Evolutionary conservation across 2,888 invertebrate genomes (phyloP).

Genomic region (Machimus atricapillus): DNA sequence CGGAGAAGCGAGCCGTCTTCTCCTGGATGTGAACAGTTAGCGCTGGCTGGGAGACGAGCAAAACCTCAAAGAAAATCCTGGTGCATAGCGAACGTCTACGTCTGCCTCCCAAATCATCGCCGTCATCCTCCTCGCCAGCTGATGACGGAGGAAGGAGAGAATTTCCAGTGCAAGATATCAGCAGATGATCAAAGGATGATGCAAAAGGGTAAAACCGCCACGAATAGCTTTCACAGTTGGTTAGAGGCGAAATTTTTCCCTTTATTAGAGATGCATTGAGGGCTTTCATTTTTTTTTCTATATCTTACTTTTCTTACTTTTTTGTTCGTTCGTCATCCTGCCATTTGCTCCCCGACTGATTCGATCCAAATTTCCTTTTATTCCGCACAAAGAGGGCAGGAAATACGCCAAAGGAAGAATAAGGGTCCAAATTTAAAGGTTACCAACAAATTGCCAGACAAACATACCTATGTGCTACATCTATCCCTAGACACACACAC

Average conservation of each 20-base stretch:
- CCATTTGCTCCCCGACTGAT: background rate
- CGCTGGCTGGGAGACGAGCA: background rate
- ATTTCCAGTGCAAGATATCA: slow-evolving; percentile 16
- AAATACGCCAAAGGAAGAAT: slow-evolving; percentile 5
- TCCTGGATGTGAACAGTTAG: background rate
- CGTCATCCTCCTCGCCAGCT: background rate
- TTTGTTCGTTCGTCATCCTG: background rate
- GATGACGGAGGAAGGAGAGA: background rate
- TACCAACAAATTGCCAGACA: background rate
- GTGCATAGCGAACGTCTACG: background rate
- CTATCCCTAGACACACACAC: background rate
- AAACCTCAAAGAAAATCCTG: background rate
- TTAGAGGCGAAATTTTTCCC: slow-evolving; percentile 33
- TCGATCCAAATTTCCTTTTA: slow-evolving; percentile 11
- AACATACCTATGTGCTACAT: background rate
- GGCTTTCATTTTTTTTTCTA: background rate
- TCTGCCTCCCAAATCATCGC: background rate
- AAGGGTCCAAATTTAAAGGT: background rate
- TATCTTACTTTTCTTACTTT: background rate
- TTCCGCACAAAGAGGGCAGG: background rate
- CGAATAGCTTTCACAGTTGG: slow-evolving; percentile 36
- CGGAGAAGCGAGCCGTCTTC: background rate
- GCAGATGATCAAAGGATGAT: slow-evolving; percentile 38
- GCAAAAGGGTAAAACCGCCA: slow-evolving; percentile 18
- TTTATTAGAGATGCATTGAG: slow-evolving; percentile 1